A percentile compares a stretch with the other conserved stretches of the same genome.
These are phyloP conservation scores for Spheniscus mendiculus DNA, from an alignment of 2,113 vertebrate genomes.

Conservation along the genomic window DNA sequence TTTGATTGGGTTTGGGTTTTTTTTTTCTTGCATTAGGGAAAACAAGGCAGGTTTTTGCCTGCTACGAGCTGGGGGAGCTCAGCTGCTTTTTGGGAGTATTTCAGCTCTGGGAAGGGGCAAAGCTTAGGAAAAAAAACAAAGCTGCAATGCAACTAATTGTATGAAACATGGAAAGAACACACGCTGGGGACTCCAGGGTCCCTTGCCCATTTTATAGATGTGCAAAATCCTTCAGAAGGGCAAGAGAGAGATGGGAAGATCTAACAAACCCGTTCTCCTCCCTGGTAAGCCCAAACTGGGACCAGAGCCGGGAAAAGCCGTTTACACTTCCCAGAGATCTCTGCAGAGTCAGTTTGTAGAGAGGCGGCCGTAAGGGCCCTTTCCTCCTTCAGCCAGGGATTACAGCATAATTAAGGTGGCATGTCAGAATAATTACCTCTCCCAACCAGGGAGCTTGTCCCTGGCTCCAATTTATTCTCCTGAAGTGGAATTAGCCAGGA, in stretches of 20 bases:
- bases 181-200: background rate
- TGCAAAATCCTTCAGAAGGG: background rate
- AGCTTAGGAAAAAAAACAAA: background rate
- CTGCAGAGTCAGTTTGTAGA: background rate
- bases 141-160: background rate
- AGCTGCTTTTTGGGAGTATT: background rate
- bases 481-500: background rate
- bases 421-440: slow-evolving; percentile 44
- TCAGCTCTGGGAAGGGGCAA: background rate
- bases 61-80: background rate
- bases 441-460: background rate
- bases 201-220: background rate
- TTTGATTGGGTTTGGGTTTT: background rate
- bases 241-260: background rate
- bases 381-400: background rate
- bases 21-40: background rate
- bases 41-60: background rate
- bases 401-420: background rate
- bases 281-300: background rate
- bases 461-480: background rate
- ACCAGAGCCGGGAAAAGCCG: background rate
- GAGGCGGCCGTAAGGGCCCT: background rate
- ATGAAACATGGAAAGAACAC: background rate
- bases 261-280: background rate
- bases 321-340: slow-evolving; percentile 7